A percentile compares a stretch with the other conserved stretches of the same genome.
Evolutionary conservation across 1,140 invertebrate species (phyloP).

Genomic region (Saccostrea cuccullata): DNA sequence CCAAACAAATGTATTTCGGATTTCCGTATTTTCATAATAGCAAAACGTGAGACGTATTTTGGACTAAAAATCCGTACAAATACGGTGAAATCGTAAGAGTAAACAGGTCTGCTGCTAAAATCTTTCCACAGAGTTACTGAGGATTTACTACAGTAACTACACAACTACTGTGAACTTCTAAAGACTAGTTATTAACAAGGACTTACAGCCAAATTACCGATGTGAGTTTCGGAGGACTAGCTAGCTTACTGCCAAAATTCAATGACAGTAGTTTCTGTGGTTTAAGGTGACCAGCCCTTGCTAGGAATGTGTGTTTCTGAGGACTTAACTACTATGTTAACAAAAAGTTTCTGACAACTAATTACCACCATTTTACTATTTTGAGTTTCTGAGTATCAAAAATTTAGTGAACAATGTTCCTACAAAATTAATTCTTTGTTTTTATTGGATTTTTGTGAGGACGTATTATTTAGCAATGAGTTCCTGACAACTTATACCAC

Average conservation of each 20-base stretch:
- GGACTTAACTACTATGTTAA: background rate
- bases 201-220: background rate
- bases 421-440: background rate
- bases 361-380: background rate
- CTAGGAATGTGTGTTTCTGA: background rate
- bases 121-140: too few species aligned
- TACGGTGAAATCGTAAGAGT: too few species aligned
- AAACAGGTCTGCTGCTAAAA: too few species aligned
- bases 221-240: background rate
- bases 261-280: background rate
- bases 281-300: background rate
- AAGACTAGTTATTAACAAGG: background rate
- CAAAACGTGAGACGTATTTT: too few species aligned
- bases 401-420: too few species aligned
- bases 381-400: background rate
- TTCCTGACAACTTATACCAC: background rate
- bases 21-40: too few species aligned
- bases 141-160: background rate
- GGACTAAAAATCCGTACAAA: too few species aligned
- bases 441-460: background rate
- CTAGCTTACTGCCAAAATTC: too few species aligned
- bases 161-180: background rate
- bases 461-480: background rate
- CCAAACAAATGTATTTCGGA: too few species aligned
- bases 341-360: too few species aligned